A percentile compares a stretch with the other conserved stretches of the same genome.
Evolutionary conservation across 2,113 vertebrate genomes (phyloP).

Genomic region (Origma solitaria): DNA sequence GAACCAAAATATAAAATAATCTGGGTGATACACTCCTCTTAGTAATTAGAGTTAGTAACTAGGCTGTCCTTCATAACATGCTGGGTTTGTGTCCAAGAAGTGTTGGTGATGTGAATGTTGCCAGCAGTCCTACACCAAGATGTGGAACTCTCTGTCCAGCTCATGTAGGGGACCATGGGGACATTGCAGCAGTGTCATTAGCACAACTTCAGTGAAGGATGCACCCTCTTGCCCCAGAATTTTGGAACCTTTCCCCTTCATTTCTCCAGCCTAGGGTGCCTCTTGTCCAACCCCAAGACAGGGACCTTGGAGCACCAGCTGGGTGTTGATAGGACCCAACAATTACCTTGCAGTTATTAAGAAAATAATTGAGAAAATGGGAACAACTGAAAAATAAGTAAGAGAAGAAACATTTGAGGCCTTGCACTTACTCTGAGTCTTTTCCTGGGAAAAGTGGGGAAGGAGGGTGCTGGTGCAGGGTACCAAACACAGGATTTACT

Average conservation of each 20-base stretch:
- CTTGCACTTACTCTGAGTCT: background rate
- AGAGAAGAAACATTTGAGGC: background rate
- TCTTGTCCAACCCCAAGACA: background rate
- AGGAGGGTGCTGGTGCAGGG: background rate
- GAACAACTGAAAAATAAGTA: background rate
- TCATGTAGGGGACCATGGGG: fast-evolving
- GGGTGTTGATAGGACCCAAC: background rate
- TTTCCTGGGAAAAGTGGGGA: background rate
- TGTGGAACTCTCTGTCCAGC: background rate
- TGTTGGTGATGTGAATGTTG: background rate
- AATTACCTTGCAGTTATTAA: background rate
- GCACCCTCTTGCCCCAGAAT: no score
- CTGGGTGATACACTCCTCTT: background rate
- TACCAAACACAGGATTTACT: background rate
- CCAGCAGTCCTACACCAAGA: background rate
- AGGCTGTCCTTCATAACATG: background rate
- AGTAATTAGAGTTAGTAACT: background rate
- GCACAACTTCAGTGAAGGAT: background rate
- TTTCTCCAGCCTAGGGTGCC: background rate
- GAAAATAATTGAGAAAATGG: background rate
- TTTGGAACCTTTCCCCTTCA: background rate
- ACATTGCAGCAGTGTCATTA: background rate
- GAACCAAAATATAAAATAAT: background rate
- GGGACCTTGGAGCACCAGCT: background rate
- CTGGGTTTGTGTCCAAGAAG: background rate